Conservation (phyloP, 2,888 invertebrate genomes). For the Drosophila fulvimacula region DNA sequence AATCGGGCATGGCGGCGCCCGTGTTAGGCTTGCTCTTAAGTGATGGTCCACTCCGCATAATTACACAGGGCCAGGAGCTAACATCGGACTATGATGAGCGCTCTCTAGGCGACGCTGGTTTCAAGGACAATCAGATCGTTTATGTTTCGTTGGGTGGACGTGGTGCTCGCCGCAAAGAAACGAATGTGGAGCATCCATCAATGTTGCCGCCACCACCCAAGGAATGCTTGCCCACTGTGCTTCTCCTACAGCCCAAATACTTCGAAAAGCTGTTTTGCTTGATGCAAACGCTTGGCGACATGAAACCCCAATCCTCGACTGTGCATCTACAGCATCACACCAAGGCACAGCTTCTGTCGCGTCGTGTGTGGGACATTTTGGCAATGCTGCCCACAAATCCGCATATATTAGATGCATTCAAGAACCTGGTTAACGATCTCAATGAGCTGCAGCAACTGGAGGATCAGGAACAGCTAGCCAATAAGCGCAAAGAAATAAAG, state of each 20-base stretch:
- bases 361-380: conserved; percentile 97
- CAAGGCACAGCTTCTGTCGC: conserved; percentile 94
- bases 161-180: conserved; percentile 86
- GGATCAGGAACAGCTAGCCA: conserved; percentile 73
- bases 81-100: conserved; percentile 97
- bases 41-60: conserved; percentile 95
- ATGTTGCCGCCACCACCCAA: conserved; percentile 94
- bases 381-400: conserved; percentile 96
- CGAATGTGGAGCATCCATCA: conserved; percentile 90
- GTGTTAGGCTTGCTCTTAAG: conserved; percentile 89
- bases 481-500: conserved; percentile 83
- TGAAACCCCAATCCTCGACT: conserved; percentile 90
- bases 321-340: conserved; percentile 89
- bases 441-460: conserved; percentile 73
- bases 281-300: conserved; percentile 95
- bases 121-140: conserved; percentile 96
- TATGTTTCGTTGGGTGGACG: conserved; percentile 94
- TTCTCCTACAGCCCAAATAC: conserved; percentile 93
- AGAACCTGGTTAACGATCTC: conserved; percentile 87
- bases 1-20: conserved; percentile 85
- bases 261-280: conserved; percentile 96
- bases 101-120: conserved; percentile 94
- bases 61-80: conserved; percentile 96
- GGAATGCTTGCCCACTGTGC: conserved; percentile 93
- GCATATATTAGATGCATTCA: conserved; percentile 91